A percentile compares a stretch with the other conserved stretches of the same genome.
phyloP scores from a whole-genome alignment of 2,888 invertebrate species.

The Hylaea fasciaria region DNA sequence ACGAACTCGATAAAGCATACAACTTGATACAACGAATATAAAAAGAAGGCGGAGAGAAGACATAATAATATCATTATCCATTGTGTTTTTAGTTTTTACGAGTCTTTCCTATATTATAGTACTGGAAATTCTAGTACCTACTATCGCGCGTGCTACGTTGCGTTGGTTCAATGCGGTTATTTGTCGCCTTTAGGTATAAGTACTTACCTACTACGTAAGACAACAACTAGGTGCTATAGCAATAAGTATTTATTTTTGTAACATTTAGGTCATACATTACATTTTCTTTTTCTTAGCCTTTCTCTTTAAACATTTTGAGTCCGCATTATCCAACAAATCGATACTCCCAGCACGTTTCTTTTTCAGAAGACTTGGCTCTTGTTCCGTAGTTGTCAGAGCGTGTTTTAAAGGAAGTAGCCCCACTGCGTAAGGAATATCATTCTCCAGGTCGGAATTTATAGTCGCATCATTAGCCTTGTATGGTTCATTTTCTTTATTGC shows the following conservation, averaged over 20 bases:
- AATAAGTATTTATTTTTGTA: not conserved
- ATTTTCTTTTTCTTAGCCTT: constrained; percentile 77
- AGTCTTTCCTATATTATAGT: no score
- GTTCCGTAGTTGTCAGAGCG: constrained; percentile 56
- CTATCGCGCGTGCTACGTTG: no score
- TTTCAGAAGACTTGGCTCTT: constrained; percentile 62
- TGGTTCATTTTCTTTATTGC: constrained; percentile 60
- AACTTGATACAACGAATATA: no score
- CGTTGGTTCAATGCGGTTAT: no score
- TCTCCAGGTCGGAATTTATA: constrained; percentile 54
- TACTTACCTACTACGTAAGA: no score
- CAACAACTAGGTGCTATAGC: no score
- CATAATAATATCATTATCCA: no score
- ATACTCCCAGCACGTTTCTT: constrained; percentile 60
- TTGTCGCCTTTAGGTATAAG: no score
- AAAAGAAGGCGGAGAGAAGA: no score
- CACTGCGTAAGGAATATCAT: constrained; percentile 78
- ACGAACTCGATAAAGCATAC: no score
- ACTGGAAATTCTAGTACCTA: no score
- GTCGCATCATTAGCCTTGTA: constrained; percentile 42
- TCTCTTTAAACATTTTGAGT: constrained; percentile 76
- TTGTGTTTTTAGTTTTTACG: no score
- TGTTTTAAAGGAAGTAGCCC: constrained; percentile 74
- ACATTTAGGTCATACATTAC: constrained; percentile 26
- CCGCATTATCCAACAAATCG: constrained; percentile 61